Evolutionary conservation across 2,113 vertebrate species (phyloP), one percentile per base, ranked within the genome.

Genomic region (Romanogobio albipinnatus): DNA sequence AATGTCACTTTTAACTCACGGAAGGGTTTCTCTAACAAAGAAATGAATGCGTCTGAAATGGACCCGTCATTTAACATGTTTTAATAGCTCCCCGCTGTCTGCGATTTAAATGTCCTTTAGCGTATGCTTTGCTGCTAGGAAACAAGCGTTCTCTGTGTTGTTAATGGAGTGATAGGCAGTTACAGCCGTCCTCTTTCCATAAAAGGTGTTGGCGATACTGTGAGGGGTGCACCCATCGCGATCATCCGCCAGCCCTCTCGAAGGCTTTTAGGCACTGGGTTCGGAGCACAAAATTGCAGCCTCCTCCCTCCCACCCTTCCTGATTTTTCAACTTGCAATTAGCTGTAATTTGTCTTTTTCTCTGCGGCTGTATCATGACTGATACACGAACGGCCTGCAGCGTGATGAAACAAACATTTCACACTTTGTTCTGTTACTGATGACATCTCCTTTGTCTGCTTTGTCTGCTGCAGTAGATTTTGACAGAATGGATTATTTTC

Each of bases 401-500:
- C n/a, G 4, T 61, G 78, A 84, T 76, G 77, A 76, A 80, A 71
- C 83, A 66, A 75, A 81, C 56, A 49, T 81, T 81, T 81, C 68
- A 81, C 29, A 75, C 68, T 45, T 76, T 71, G 76, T 47, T 84
- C 51, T 26, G 77, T 47, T 22, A 36, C 24, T 49, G 43, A 33
- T 84, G 76, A 81, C 51, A 70, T 70, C 86, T 85, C 53, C 17
- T 82, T 82, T 70, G 59, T 81, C 61, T 61, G 83, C 17, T 82
- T 82, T 70, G 59, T 81, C 61, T 61, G 83, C 14, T 51, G 71
- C 77, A 13, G 73, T 73, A 56, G 62, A 59, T 78, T 61, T 85
- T 79, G 39, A 68, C 53, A 61, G 71, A 85, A 62, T 62, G 61
- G 86, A 87, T 85, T 81, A 84, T 82, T 87, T 82, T 85, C 64